Evolutionary conservation across 2,888 invertebrate genomes (phyloP), one percentile per base, ranked within the genome.

Genomic region (Chymomyza amoena): DNA sequence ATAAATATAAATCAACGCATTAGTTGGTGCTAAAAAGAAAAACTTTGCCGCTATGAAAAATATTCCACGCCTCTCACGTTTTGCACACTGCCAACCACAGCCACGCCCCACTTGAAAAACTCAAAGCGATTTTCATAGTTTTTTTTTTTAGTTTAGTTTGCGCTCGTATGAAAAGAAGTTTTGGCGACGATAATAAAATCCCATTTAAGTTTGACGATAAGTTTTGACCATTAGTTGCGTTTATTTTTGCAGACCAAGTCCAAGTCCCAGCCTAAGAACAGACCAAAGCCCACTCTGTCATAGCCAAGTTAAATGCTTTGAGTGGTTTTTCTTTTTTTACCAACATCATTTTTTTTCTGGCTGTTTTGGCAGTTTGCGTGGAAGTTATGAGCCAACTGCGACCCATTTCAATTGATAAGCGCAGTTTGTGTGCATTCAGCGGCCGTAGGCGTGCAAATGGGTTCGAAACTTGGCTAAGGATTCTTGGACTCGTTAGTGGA

Each of bases 121-220:
- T 61, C 36, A 61, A 45, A 45, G 39, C 39, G 10, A 45, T 69
- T 66, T 67, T 69, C 63, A 39, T 60, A 50, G 65, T 61, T 18
- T 66, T 64, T 68, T 50, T 20, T 61, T 64, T 66, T 64, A 50
- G 36, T 68, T 61, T 16, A 32, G 7, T 32, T 32, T 61, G 7
- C 72, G 66, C 72, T 68, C 72, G 72, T 78, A 76, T 78, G 68
- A 81, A 77, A 78, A 68, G 76, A 87, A 87, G 82, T 87, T 84
- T 82, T 83, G 81, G 76, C 87, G 77, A 72, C 84, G 84, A 84
- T 84, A 84, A 87, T 87, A 84, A 84, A 84, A 84, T 84, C 84
- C 83, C 87, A 84, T 84, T 84, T 85, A 84, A 84, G 84, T 84
- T 84, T 80, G 86, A 76, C 87, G 86, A 83, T 84, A 84, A 84